Evolutionary conservation across 1,140 invertebrate species (phyloP), one percentile per base, ranked within the genome.

Genomic region (Parapsyche elsis): DNA sequence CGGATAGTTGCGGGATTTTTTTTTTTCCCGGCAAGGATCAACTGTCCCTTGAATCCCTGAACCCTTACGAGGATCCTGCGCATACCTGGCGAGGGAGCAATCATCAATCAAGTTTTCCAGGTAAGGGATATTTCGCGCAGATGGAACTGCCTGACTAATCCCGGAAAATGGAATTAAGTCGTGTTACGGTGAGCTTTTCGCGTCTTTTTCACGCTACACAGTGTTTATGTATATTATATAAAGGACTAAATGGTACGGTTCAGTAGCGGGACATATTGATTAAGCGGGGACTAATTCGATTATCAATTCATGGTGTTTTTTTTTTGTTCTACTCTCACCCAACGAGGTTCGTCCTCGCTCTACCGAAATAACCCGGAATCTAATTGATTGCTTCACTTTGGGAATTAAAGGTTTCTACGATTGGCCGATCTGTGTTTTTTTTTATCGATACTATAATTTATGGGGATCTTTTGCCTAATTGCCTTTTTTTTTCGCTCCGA

Each of bases 361-460:
- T 2, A 2, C 30, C 57, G 19, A 64, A 77, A 67, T n/a, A 77
- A 1, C 24, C 64, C 57, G n/a, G 10, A 30, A 26, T 38, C 53
- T 77, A 77, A 77, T 77, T 64, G 49, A 77, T 77, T 77, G 75
- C 75, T 14, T 64, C 75, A 77, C 23, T 77, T 77, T 21, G 53
- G 19, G 73, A 75, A 75, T 75, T 57, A 67, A 77, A 77, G 24
- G 75, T 77, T 53, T 30, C 38, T 77, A 44, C 64, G 23, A 77
- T 77, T 77, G 75, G 44, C 30, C 12, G 75, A 73, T 2, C 19
- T 10, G 49, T 16, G 10, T 16, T 16, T 53, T 53, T 38, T 53
- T 57, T 16, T n/a, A 26, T 24, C 14, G 73, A 75, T 46, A 75
- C 26, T 75, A 38, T 59, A 75, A 75, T 75, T 75, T 57, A 75